phyloP scores from a whole-genome alignment of 2,888 invertebrate species.

The Lycia hirtaria region DNA sequence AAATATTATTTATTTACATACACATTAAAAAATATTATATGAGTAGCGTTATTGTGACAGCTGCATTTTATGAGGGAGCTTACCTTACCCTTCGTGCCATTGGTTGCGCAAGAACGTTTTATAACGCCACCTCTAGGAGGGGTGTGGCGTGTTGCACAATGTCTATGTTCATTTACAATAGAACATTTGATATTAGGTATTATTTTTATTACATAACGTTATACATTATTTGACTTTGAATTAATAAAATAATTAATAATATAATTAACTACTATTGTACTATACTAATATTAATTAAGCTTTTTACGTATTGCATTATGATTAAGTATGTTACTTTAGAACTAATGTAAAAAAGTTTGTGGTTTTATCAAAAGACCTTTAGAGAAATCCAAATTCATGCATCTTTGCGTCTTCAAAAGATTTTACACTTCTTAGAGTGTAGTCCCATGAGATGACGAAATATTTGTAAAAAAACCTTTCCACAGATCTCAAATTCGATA shows the following conservation, averaged over 20 bases:
- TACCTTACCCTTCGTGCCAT: slow-evolving; percentile 2
- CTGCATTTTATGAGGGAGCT: slow-evolving; percentile 6
- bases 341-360: too few relatives aligned
- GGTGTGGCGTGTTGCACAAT: slow-evolving; percentile 32
- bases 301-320: too few relatives aligned
- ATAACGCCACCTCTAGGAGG: slow-evolving; percentile 15
- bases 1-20: neutral
- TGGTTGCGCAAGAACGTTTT: slow-evolving; percentile 33
- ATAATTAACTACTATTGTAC: too few relatives aligned
- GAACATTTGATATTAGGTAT: neutral
- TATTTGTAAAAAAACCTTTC: slow-evolving; percentile 24
- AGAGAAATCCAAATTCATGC: neutral
- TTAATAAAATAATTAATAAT: too few relatives aligned
- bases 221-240: too few relatives aligned
- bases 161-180: neutral
- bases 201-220: too few relatives aligned
- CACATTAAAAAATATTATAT: neutral
- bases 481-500: slow-evolving; percentile 37
- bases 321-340: too few relatives aligned
- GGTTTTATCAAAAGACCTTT: slow-evolving; percentile 1
- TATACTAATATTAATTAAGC: too few relatives aligned
- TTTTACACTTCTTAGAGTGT: neutral
- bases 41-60: slow-evolving; percentile 8
- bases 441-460: slow-evolving; percentile 29
- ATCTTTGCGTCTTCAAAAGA: slow-evolving; percentile 13